A percentile compares a stretch with the other conserved stretches of the same genome.
Conservation (phyloP, 2,113 vertebrate genomes). For the Colaptes auratus region DNA sequence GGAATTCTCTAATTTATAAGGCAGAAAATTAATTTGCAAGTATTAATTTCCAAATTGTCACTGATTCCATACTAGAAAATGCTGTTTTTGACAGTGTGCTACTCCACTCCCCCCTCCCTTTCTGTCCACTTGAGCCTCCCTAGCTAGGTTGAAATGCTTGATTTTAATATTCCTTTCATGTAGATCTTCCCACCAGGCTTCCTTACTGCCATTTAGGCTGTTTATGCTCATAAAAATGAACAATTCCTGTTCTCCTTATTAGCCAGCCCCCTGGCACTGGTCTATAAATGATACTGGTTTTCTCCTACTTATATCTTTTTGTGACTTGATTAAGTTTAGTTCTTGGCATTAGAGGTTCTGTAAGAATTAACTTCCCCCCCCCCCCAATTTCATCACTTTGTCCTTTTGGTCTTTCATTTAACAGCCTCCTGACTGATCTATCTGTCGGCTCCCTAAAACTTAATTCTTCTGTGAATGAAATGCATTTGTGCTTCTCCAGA, state of each 20-base stretch:
- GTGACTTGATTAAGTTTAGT: constrained; percentile 26
- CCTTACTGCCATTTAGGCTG: constrained; percentile 35
- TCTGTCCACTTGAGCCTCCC: constrained; percentile 2
- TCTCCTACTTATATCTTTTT: neutral
- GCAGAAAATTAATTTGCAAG: neutral
- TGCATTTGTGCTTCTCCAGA: neutral
- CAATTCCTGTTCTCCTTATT: constrained; percentile 32
- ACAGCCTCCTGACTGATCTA: neutral
- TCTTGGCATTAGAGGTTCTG: neutral
- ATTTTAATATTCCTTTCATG: constrained; percentile 48
- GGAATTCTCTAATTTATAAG: neutral
- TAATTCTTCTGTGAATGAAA: neutral
- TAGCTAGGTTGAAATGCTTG: neutral
- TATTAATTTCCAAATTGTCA: constrained; percentile 3
- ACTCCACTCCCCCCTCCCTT: neutral
- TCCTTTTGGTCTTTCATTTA: constrained; percentile 4
- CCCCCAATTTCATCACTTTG: neutral
- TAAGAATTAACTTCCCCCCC: neutral
- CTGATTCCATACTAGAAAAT: neutral
- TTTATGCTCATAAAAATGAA: constrained; percentile 39
- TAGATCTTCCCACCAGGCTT: constrained; percentile 17
- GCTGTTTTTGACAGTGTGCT: neutral
- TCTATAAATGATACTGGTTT: neutral
- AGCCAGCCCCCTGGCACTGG: neutral
- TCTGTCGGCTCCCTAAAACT: neutral